phyloP scores from a whole-genome alignment of 2,113 vertebrate species.

The Odocoileus hemionus region DNA sequence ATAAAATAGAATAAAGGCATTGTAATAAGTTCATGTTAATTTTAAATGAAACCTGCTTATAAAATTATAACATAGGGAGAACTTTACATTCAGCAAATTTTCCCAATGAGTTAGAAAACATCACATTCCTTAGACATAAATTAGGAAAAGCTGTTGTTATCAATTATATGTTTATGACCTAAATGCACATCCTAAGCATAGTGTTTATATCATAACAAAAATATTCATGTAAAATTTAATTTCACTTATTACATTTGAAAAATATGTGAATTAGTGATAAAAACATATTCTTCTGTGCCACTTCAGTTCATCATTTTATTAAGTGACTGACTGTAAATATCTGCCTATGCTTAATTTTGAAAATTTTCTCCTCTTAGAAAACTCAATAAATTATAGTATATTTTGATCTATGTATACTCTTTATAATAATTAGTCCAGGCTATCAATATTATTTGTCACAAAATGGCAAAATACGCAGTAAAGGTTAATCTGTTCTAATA shows the following conservation, averaged over 20 bases:
- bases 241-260: neutral
- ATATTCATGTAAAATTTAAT: neutral
- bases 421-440: neutral
- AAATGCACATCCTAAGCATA: neutral
- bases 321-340: neutral
- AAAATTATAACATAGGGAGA: neutral
- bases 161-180: neutral
- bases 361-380: neutral
- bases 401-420: neutral
- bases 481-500: neutral
- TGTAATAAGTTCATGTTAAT: neutral
- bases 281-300: neutral
- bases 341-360: neutral
- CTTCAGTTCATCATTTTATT: neutral
- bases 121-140: neutral
- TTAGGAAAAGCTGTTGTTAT: neutral
- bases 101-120: neutral
- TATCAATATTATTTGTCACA: neutral
- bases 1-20: neutral
- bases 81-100: neutral
- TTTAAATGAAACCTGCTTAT: neutral
- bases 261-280: neutral
- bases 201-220: neutral
- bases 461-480: neutral
- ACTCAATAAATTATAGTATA: neutral